Base-by-base conservation (phyloP, 2,113 vertebrate species). In the Gadus macrocephalus region DNA sequence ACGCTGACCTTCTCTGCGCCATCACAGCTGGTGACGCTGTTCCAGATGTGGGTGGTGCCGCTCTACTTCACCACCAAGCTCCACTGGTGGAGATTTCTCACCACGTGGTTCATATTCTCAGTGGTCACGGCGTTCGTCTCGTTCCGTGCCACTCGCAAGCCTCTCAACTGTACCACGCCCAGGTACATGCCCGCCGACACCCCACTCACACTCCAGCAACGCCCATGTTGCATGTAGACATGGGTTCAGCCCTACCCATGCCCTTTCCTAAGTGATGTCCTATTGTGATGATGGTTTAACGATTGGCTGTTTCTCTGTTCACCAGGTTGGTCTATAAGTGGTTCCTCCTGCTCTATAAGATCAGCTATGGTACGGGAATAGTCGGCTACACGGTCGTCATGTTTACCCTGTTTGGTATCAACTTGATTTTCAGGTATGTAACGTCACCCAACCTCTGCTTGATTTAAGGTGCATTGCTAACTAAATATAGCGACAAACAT, bases 21-120 rank as follows among this genome's bases (percentile, higher is more conserved):
- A 62, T 86, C 86, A 62, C 90, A 99, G 97, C 91, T 98, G 93
- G 95, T 98, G 89, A 98, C 97, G 63, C 93, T 99, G 74, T 99
- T 99, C 92, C 97, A 99, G 93, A 99, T 99, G 97, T 99, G 97
- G 97, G 95, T 98, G 55, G 96, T 99, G 53, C 97, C 97, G 28
- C 94, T 98, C 66, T 99, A 99, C 89, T 99, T 98, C 91, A 99
- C 97, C 14, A 93, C 96, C 73, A 99, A 98, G 90, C 94, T 98
- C 69, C 92, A 95, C 79, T 99, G 97, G 97, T 98, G 96, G 97
- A 87, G 97, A 78, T 99, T 99, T 90, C 92, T 99, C 72, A 88
- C 91, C 25, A 94, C 96, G 53, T 99, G 97, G 97, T 87, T 94
- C 79, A 84, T 98, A 79, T 99, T 99, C 87, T 98, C 97, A 0